phyloP scores from a whole-genome alignment of 2,888 invertebrate species.

The Hermaeophaga mercurialis region DNA sequence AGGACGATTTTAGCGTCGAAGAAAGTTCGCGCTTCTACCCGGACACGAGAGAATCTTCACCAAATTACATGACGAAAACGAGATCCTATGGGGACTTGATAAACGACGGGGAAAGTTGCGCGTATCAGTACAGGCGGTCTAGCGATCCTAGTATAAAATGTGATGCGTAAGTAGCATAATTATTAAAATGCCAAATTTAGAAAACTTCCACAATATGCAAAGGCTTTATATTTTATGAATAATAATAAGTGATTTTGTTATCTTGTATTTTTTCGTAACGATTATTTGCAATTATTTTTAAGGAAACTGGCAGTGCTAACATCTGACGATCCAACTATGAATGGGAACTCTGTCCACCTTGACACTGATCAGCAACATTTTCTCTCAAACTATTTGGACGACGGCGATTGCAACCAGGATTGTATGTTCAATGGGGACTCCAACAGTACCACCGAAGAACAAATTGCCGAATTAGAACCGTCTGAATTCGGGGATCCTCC shows the following conservation, averaged over 20 bases:
- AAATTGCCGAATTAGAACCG: conserved; percentile 41
- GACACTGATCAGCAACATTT: conserved; percentile 38
- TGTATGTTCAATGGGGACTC: conserved; percentile 48
- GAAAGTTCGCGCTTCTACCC: conserved; percentile 49
- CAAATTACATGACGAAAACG: conserved; percentile 71
- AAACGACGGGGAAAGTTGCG: conserved; percentile 58
- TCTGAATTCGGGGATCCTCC: conserved; percentile 31
- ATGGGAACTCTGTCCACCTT: conserved; percentile 22
- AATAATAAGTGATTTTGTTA: neutral
- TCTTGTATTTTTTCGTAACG: no score
- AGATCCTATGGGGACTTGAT: conserved; percentile 85
- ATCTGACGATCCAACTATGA: conserved; percentile 9
- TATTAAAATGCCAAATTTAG: neutral
- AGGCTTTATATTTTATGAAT: neutral
- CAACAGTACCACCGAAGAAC: conserved; percentile 39
- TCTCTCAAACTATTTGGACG: conserved; percentile 44
- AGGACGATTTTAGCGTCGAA: conserved; percentile 48
- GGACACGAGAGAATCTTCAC: conserved; percentile 56
- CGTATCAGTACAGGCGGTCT: conserved; percentile 69
- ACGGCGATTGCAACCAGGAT: conserved; percentile 50
- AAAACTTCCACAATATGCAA: no score
- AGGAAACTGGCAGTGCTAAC: conserved; percentile 35
- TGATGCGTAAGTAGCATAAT: conserved; percentile 65
- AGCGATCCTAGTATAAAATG: conserved; percentile 85
- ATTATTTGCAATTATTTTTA: conserved; percentile 4